A percentile compares a stretch with the other conserved stretches of the same genome.
phyloP scores from a whole-genome alignment of 2,888 invertebrate genomes.

The Panopea generosa region DNA sequence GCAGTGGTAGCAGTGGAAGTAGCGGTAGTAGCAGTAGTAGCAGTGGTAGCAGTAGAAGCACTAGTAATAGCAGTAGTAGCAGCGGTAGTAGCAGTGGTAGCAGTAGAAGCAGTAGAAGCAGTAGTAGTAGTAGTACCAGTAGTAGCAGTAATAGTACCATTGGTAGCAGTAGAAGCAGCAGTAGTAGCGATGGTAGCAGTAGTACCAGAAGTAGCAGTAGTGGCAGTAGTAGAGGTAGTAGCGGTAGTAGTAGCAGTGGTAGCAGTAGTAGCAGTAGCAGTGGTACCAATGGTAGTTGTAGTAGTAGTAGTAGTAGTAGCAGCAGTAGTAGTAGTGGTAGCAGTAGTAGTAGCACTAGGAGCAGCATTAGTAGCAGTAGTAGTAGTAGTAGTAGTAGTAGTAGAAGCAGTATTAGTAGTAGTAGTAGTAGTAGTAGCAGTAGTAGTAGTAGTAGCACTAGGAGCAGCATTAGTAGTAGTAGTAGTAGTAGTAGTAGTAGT shows the following conservation, averaged over 20 bases:
- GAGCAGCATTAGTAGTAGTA: no score
- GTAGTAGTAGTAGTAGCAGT: background rate
- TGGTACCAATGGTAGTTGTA: no score
- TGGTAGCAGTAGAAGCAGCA: background rate
- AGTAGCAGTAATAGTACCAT: background rate
- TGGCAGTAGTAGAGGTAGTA: no score
- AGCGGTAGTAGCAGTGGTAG: background rate
- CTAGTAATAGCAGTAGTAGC: background rate
- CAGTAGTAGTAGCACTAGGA: background rate
- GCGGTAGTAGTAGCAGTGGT: no score
- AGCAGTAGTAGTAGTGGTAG: background rate
- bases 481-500: background rate
- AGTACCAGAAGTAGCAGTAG: no score
- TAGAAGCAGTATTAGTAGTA: no score
- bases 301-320: background rate
- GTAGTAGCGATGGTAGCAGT: no score
- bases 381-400: no score
- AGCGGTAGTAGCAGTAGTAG: background rate
- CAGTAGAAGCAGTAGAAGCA: no score
- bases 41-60: background rate
- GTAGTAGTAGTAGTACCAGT: no score
- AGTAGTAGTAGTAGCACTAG: background rate
- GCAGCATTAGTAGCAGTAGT: no score
- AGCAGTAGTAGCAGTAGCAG: no score
- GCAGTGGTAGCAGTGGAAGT: background rate